Percentiles rank a stretch among this genome's conserved stretches.
phyloP scores from a whole-genome alignment of 2,797 vertebrate species.

The Ispidina picta region DNA sequence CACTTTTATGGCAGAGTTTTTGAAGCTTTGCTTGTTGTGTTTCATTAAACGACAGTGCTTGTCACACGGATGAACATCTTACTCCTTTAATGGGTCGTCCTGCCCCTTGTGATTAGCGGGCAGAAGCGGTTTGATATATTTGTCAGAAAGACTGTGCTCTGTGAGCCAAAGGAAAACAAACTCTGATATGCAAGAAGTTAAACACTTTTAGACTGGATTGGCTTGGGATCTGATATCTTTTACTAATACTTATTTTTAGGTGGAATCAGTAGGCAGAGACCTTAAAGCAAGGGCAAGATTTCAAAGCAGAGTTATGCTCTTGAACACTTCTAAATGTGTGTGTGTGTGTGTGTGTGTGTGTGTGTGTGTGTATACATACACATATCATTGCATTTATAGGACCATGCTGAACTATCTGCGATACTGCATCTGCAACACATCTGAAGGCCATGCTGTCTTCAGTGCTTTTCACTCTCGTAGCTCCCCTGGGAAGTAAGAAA shows the following conservation, averaged over 20 bases:
- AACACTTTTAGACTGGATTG: slow-evolving; percentile 22
- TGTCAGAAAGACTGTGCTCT: slow-evolving; percentile 37
- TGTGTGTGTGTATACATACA: background rate
- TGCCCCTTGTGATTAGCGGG: slow-evolving; percentile 52
- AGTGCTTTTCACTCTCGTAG: slow-evolving; percentile 26
- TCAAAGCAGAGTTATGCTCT: slow-evolving; percentile 37
- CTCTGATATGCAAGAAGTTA: slow-evolving; percentile 35
- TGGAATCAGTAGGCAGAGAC: slow-evolving; percentile 35
- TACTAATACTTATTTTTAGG: slow-evolving; percentile 15
- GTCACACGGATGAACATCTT: background rate
- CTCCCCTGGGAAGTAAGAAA: background rate
- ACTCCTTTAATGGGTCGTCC: background rate
- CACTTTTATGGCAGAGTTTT: slow-evolving; percentile 3
- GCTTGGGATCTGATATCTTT: slow-evolving; percentile 25
- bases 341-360: background rate
- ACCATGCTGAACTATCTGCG: background rate
- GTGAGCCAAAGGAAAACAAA: slow-evolving; percentile 14
- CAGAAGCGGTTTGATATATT: slow-evolving; percentile 36
- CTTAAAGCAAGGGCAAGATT: slow-evolving; percentile 27
- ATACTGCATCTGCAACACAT: slow-evolving; percentile 35
- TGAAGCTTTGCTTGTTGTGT: slow-evolving; percentile 42
- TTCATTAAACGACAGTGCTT: background rate
- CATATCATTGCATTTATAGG: slow-evolving; percentile 26
- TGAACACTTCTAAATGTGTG: background rate
- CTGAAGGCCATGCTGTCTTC: background rate